Evolutionary conservation across 2,113 vertebrate species (phyloP), one percentile per base, ranked within the genome.

Genomic region (Plestiodon gilberti): DNA sequence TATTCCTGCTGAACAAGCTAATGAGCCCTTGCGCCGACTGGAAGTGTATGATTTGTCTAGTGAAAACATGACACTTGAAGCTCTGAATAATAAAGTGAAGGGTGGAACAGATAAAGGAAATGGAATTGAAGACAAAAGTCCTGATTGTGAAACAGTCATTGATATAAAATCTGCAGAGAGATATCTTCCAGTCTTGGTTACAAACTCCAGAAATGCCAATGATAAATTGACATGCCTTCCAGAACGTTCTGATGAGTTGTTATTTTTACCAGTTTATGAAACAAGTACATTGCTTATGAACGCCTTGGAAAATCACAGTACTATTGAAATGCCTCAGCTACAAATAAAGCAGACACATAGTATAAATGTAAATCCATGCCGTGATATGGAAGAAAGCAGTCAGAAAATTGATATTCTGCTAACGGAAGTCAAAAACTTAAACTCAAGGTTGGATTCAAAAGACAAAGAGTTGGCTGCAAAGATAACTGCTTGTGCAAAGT

Each of bases 381-480:
- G 3, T 4, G n/a, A 33, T 4, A 4, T 33, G 80, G 67, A 87
- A 57, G 87, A 91, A 57, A 90, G 20, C 64, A 92, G 93, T 71
- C 91, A 95, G 82, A 89, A 64, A 1, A 70, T 91, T 70, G 87
- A 92, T 78, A 85, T 59, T 71, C 88, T 95, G 67, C 78, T 90
- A n/a, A 73, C 25, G 33, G 89, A 96, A 88, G 89, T 94, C 35
- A 89, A 95, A 85, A 89, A 90, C 0, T 93, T 97, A 82, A 93
- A 83, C 10, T 95, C 86, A 0, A 94, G 96, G 79, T 86, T 96
- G 18, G 87, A 93, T 76, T 86, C 94, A 5, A 94, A 96, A 76
- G 95, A 88, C 22, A 85, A 89, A 18, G 97, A 97, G 69, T 88
- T 97, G 13, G 81, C 84, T 48, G 90, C 87, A 15, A 97, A 96